Conservation (phyloP, 2,797 vertebrate species). For the Philypnodon macrostomus region DNA sequence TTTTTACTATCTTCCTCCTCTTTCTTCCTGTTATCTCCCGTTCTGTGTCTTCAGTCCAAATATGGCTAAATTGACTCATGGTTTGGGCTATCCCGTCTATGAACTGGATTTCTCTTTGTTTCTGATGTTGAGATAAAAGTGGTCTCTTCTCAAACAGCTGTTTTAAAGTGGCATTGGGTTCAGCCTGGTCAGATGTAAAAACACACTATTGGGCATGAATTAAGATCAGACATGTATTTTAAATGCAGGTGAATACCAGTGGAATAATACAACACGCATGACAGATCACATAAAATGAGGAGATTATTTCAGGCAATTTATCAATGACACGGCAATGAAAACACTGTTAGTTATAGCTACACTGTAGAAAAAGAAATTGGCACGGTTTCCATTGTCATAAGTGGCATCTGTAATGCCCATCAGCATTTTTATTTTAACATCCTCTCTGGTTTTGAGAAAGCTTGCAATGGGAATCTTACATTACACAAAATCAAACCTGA, state of each 20-base stretch:
- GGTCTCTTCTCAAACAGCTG: not conserved
- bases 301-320: constrained; percentile 26
- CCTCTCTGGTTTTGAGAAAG: too few relatives aligned
- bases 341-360: not conserved
- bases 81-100: constrained; percentile 16
- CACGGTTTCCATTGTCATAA: too few relatives aligned
- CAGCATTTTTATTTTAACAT: too few relatives aligned
- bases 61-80: constrained; percentile 25
- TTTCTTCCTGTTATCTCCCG: constrained; percentile 11
- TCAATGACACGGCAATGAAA: constrained; percentile 15
- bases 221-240: constrained; percentile 25
- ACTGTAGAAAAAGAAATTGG: too few relatives aligned
- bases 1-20: constrained; percentile 4
- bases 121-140: constrained; percentile 12
- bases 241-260: constrained; percentile 42
- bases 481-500: too few relatives aligned
- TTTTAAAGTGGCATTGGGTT: constrained; percentile 5
- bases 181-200: not conserved
- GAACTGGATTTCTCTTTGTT: constrained; percentile 24
- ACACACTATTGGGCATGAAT: constrained; percentile 12
- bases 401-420: too few relatives aligned
- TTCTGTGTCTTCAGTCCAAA: constrained; percentile 28
- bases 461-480: too few relatives aligned
- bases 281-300: constrained; percentile 22
- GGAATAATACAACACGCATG: constrained; percentile 29